phyloP scores from a whole-genome alignment of 2,797 vertebrate genomes.

The Capromys pilorides region DNA sequence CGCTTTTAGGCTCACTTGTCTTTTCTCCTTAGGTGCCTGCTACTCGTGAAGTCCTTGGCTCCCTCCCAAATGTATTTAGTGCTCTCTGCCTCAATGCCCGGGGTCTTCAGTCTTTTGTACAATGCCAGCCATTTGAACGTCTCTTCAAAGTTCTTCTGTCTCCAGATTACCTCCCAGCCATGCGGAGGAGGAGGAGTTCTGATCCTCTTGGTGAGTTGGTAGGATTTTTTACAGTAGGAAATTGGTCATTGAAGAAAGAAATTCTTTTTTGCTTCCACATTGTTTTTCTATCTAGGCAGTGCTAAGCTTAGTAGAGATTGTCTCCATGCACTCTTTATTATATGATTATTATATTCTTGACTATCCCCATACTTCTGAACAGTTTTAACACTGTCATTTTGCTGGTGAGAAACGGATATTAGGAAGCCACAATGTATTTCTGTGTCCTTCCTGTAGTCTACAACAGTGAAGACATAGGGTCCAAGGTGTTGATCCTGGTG shows the following conservation, averaged over 20 bases:
- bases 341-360: constrained; percentile 11
- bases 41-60: constrained; percentile 96
- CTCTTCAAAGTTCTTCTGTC: constrained; percentile 99
- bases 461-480: neutral
- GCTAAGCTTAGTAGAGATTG: constrained; percentile 42
- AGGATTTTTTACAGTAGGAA: constrained; percentile 41
- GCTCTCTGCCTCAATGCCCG: constrained; percentile 97
- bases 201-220: constrained; percentile 93
- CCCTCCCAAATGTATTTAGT: constrained; percentile 97
- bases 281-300: constrained; percentile 47
- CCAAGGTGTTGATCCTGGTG: neutral
- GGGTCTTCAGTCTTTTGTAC: constrained; percentile 97
- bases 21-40: constrained; percentile 92
- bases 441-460: constrained; percentile 15
- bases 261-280: constrained; percentile 24
- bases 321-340: neutral
- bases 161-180: constrained; percentile 98
- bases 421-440: neutral
- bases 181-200: constrained; percentile 95
- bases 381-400: constrained; percentile 21
- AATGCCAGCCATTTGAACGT: constrained; percentile 98
- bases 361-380: constrained; percentile 58
- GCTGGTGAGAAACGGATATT: constrained; percentile 2
- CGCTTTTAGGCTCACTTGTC: constrained; percentile 47
- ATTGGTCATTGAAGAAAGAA: constrained; percentile 11